A percentile compares a stretch with the other conserved stretches of the same genome.
Evolutionary conservation across 1,140 invertebrate genomes (phyloP).

Genomic region (Antheraea pernyi): DNA sequence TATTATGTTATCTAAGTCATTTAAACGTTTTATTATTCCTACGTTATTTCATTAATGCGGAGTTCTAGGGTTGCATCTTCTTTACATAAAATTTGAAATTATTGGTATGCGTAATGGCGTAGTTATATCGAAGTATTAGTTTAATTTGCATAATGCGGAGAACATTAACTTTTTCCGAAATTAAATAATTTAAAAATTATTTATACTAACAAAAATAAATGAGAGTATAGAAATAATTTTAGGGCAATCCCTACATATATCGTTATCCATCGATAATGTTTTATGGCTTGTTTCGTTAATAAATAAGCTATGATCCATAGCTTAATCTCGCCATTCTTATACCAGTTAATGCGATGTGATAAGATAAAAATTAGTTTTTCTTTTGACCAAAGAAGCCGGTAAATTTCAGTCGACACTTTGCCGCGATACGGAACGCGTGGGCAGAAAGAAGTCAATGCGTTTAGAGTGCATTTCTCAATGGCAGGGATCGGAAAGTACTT

Average conservation of each 20-base stretch:
- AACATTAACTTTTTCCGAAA: background rate
- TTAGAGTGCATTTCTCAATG: background rate
- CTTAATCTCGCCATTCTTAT: conserved; percentile 35
- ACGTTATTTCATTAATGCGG: background rate
- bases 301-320: conserved; percentile 29
- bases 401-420: conserved; percentile 27
- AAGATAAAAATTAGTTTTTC: conserved; percentile 33
- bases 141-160: too few species aligned
- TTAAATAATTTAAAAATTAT: background rate
- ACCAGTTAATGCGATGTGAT: conserved; percentile 4
- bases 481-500: conserved; percentile 19
- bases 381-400: conserved; percentile 17
- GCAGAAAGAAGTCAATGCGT: background rate
- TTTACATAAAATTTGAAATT: too few species aligned
- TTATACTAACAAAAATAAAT: background rate
- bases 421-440: conserved; percentile 11
- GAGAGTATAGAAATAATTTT: background rate
- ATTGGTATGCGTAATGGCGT: too few species aligned
- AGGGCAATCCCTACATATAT: background rate
- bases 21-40: background rate
- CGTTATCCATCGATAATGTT: background rate
- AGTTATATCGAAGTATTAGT: background rate
- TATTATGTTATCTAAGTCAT: background rate
- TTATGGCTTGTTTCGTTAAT: conserved; percentile 9
- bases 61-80: background rate